Evolutionary conservation across 2,888 invertebrate genomes (phyloP).

Genomic region (Trichogramma evanescens): DNA sequence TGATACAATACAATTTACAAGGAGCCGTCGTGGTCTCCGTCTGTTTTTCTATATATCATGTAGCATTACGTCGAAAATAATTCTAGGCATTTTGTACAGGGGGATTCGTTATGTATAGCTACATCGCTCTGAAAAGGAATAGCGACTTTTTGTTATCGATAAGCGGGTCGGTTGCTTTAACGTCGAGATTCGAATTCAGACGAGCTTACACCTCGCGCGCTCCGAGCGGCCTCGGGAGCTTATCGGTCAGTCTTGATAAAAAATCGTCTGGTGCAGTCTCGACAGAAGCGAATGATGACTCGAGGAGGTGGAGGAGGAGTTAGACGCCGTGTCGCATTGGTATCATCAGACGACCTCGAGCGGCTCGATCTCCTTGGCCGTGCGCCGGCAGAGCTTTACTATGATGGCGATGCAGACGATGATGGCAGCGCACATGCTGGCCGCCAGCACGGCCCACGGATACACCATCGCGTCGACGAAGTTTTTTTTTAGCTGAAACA

Average conservation of each 20-base stretch:
- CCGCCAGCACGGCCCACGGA: constrained; percentile 32
- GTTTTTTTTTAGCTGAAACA: constrained; percentile 32
- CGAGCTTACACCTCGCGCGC: constrained; percentile 3
- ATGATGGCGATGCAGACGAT: constrained; percentile 24
- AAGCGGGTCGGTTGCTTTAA: no score
- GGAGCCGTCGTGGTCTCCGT: no score
- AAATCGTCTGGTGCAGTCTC: no score
- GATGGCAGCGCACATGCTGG: constrained; percentile 26
- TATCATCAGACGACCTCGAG: constrained; percentile 32
- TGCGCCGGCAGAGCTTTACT: constrained; percentile 23
- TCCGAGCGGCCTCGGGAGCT: background rate
- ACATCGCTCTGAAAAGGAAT: no score
- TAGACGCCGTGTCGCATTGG: background rate
- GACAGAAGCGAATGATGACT: no score
- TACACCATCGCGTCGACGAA: constrained; percentile 24
- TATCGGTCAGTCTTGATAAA: no score
- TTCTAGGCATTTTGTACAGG: no score
- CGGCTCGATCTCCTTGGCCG: constrained; percentile 24
- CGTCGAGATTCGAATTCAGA: background rate
- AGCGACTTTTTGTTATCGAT: no score
- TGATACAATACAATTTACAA: no score
- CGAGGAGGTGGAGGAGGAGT: no score
- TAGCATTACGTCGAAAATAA: background rate
- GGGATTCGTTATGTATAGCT: no score
- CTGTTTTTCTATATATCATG: background rate